Evolutionary conservation across 2,113 vertebrate genomes (phyloP), one percentile per base, ranked within the genome.

Genomic region (Sigmodon hispidus): DNA sequence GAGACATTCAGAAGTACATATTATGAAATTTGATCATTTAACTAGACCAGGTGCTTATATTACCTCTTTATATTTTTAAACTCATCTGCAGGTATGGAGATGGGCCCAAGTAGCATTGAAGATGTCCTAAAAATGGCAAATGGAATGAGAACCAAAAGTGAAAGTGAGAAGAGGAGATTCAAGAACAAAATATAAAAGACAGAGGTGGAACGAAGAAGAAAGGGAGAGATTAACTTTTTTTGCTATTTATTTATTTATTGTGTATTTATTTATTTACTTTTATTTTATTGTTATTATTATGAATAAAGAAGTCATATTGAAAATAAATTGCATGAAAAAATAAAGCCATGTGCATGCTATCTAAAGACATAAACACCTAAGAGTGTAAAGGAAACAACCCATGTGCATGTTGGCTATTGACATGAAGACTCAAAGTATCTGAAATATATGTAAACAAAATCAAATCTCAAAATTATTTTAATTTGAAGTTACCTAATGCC

Each of bases 341-440:
- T 0, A 0, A 50, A 22, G 57, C 10, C 5, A 36, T 65, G 50
- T 5, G 16, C 1, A 13, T 31, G 29, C 5, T 31, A 8, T 9
- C 11, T 63, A 76, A 43, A 6, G 24, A 84, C 36, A 81, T 5
- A 7, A 57, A 65, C 29, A 34, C 7, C n/a, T 63, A 89, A 88
- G n/a, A 29, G 13, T 81, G 5, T 48, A 13, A 52, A 63, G 34
- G 12, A 84, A 34, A 10, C 16, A 75, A 22, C 3, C 43, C 43
- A 57, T 7, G 21, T 57, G 1, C 45, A 31, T 50, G 13, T 4
- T 26, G 77, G 4, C 4, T 24, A 13, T 21, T 5, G 21, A 57
- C 21, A 57, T 11, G 2, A 80, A 40, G 21, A 15, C 52, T n/a
- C 21, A 26, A 50, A 11, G 48, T 36, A 13, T 79, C 31, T 77